These are phyloP conservation scores for Heterochromis multidens DNA, from an alignment of 2,113 vertebrate species.

Conservation along the genomic window DNA sequence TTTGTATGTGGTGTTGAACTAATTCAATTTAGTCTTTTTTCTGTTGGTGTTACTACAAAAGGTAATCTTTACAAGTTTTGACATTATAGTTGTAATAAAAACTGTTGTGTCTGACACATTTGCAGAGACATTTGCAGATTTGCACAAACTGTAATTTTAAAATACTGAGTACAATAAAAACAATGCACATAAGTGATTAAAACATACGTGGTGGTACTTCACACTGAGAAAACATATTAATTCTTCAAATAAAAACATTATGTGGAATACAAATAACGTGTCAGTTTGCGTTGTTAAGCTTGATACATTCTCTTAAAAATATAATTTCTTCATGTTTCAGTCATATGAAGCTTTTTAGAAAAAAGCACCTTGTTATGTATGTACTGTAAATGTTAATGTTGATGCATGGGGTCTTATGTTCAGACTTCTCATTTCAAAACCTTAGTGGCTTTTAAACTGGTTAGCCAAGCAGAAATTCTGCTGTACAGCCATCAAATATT, in stretches of 20 bases:
- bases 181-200: slow-evolving; percentile 23
- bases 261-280: slow-evolving; percentile 18
- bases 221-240: slow-evolving; percentile 4
- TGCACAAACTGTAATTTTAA: slow-evolving; percentile 18
- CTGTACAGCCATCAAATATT: background rate
- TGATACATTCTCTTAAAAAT: background rate
- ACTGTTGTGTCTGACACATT: background rate
- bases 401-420: background rate
- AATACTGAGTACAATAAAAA: background rate
- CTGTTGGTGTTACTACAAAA: slow-evolving; percentile 9
- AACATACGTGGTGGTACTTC: background rate
- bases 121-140: slow-evolving; percentile 36
- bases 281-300: background rate
- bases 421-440: background rate
- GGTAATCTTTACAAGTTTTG: background rate
- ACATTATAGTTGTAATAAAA: background rate
- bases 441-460: background rate
- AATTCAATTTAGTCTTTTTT: slow-evolving; percentile 28
- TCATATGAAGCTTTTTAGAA: background rate
- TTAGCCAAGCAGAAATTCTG: background rate
- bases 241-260: slow-evolving; percentile 56
- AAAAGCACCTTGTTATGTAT: background rate
- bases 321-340: background rate
- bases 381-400: background rate
- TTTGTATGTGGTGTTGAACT: slow-evolving; percentile 59